Conservation (phyloP, 2,113 vertebrate species). For the Macrotis lagotis region DNA sequence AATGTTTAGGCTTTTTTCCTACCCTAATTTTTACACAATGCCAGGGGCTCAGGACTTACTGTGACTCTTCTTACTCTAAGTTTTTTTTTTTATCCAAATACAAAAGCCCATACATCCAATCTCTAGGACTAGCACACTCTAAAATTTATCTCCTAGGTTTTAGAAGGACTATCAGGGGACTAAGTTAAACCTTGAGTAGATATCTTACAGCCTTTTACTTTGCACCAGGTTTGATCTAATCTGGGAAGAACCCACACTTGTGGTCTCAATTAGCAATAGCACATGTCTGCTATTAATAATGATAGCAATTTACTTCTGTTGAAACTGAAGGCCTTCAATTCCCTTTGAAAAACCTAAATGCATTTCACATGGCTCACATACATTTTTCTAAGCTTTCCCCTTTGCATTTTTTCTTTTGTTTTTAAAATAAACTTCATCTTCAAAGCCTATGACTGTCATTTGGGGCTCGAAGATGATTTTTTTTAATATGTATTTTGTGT, state of each 20-base stretch:
- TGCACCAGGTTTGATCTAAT: constrained; percentile 42
- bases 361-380: constrained; percentile 59
- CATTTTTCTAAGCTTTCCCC: constrained; percentile 68
- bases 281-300: constrained; percentile 79
- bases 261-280: constrained; percentile 78
- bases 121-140: constrained; percentile 3
- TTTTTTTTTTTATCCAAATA: constrained; percentile 31
- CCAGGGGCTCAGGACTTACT: neutral
- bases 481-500: constrained; percentile 75
- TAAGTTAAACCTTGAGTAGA: constrained; percentile 18
- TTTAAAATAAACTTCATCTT: constrained; percentile 75
- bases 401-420: constrained; percentile 56
- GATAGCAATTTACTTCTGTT: constrained; percentile 80
- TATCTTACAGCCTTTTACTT: constrained; percentile 20
- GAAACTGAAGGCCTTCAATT: constrained; percentile 78
- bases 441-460: constrained; percentile 66
- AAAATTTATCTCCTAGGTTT: constrained; percentile 15
- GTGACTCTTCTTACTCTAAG: neutral
- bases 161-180: neutral
- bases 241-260: constrained; percentile 64
- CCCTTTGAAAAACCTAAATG: constrained; percentile 73
- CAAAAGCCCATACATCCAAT: constrained; percentile 34
- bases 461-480: constrained; percentile 68
- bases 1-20: constrained; percentile 2
- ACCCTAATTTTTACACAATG: constrained; percentile 46